phyloP scores from a whole-genome alignment of 2,113 vertebrate species.

The Ceuthmochares aereus region DNA sequence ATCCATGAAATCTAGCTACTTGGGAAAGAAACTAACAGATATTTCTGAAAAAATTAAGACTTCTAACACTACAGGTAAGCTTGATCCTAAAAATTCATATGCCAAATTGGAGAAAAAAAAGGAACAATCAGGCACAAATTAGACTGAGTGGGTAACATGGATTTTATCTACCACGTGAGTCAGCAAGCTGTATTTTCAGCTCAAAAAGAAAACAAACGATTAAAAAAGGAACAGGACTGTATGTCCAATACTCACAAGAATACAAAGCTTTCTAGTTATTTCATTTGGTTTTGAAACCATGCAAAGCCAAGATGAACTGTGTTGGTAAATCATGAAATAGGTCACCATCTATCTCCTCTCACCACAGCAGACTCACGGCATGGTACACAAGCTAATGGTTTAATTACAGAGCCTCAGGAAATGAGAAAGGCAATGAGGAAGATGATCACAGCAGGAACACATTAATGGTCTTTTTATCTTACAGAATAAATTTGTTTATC shows the following conservation, averaged over 20 bases:
- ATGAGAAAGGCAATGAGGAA: constrained; percentile 51
- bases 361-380: constrained; percentile 1
- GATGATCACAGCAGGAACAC: constrained; percentile 65
- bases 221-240: not conserved
- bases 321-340: not conserved
- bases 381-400: constrained; percentile 46
- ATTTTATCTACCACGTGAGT: not conserved
- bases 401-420: constrained; percentile 73
- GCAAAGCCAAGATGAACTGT: not conserved
- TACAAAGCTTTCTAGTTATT: not conserved
- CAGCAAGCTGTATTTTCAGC: not conserved
- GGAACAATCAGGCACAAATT: not conserved
- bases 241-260: not conserved
- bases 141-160: not conserved
- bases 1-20: not conserved
- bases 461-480: constrained; percentile 73
- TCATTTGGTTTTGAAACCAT: not conserved
- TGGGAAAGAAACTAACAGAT: not conserved
- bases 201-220: not conserved
- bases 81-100: not conserved
- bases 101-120: not conserved
- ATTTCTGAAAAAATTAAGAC: not conserved
- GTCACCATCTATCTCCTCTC: not conserved
- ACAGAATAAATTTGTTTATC: constrained; percentile 76
- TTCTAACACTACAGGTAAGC: not conserved